Percentiles rank a stretch among this genome's conserved stretches.
Evolutionary conservation across 2,113 vertebrate species (phyloP).

Genomic region (Coregonus clupeaformis): DNA sequence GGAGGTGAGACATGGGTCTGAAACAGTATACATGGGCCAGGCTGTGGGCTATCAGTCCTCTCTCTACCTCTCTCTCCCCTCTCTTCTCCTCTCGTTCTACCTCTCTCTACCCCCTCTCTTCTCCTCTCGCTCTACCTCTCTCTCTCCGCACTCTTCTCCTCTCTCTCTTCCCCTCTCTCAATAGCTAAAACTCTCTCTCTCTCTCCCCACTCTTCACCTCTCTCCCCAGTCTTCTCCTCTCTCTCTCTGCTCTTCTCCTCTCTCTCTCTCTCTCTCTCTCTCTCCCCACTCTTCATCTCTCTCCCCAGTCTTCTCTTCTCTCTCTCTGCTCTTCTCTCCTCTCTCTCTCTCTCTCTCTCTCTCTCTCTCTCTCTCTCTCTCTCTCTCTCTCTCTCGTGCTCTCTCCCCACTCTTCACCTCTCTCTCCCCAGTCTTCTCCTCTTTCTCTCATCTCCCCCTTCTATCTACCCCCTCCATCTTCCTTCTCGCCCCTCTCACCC

Average conservation of each 20-base stretch:
- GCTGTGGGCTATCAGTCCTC: not conserved
- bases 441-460: not conserved
- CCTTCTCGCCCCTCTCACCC: not conserved
- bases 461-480: not conserved
- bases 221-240: not conserved
- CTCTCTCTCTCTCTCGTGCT: too few relatives aligned
- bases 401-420: not conserved
- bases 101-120: not conserved
- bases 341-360: too few relatives aligned
- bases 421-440: too few relatives aligned
- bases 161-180: too few relatives aligned
- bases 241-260: too few relatives aligned
- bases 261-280: not conserved
- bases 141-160: not conserved
- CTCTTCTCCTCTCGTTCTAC: not conserved
- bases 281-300: too few relatives aligned
- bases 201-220: too few relatives aligned
- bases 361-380: not conserved
- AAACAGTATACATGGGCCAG: not conserved
- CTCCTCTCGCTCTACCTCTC: too few relatives aligned
- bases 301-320: not conserved
- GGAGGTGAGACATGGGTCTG: slow-evolving; percentile 74
- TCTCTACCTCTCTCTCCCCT: not conserved
- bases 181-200: not conserved
- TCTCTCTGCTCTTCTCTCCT: too few relatives aligned